Percentiles rank a stretch among this genome's conserved stretches.
These are phyloP conservation scores for Okamejei kenojei DNA, from an alignment of 2,797 vertebrate genomes.

Conservation along the genomic window DNA sequence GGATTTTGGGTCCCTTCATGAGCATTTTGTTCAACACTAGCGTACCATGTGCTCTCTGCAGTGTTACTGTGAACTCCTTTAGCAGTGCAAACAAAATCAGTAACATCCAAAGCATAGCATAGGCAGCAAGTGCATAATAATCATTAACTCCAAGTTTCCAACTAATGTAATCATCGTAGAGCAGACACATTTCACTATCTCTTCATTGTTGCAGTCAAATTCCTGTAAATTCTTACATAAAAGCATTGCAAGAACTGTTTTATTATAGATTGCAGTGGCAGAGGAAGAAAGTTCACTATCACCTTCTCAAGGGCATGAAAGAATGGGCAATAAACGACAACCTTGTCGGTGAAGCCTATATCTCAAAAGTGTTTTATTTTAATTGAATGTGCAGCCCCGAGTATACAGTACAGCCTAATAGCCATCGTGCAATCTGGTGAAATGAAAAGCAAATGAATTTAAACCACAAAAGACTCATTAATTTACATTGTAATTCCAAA, in stretches of 20 bases:
- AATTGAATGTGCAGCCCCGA: background rate
- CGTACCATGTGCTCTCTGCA: background rate
- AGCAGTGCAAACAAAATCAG: background rate
- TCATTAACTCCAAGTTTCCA: background rate
- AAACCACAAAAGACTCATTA: constrained; percentile 17
- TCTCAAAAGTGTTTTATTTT: background rate
- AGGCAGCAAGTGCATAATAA: background rate
- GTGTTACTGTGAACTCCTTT: no score
- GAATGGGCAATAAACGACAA: background rate
- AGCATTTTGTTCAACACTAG: background rate
- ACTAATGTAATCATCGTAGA: no score
- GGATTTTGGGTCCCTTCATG: background rate
- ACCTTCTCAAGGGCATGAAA: constrained; percentile 10
- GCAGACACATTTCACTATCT: background rate
- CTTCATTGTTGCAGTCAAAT: background rate
- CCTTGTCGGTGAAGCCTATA: background rate
- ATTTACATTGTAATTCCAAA: constrained; percentile 17
- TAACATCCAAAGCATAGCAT: background rate
- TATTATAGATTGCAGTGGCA: no score
- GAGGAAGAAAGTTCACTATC: background rate
- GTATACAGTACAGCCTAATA: background rate
- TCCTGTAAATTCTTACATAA: background rate
- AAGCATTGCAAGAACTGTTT: background rate
- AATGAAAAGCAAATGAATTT: constrained; percentile 23
- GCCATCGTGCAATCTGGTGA: constrained; percentile 2